These are phyloP conservation scores for Pangasius macronema DNA, from an alignment of 2,797 vertebrate species.

Conservation along the genomic window DNA sequence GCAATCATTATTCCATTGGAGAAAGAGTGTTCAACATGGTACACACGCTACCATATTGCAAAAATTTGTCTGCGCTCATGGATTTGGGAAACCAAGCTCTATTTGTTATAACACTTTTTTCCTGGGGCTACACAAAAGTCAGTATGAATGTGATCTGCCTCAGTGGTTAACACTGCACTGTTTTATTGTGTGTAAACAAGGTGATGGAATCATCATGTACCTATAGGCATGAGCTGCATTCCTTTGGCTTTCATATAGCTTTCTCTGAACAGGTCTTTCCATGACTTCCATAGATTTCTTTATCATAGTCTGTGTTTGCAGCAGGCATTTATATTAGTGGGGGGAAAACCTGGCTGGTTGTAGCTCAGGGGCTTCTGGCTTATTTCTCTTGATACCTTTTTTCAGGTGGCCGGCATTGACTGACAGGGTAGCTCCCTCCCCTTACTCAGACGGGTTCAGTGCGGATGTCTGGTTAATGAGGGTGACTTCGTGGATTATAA, in stretches of 20 bases:
- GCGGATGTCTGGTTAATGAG: slow-evolving; percentile 81
- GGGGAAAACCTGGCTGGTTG: not conserved
- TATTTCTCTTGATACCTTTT: slow-evolving; percentile 73
- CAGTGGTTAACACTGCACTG: not conserved
- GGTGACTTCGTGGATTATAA: slow-evolving; percentile 77
- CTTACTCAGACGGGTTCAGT: slow-evolving; percentile 76
- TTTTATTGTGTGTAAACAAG: not conserved
- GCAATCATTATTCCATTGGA: not conserved
- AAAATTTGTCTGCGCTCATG: not conserved
- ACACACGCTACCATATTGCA: not conserved
- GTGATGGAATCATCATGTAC: not conserved
- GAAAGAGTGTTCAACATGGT: not conserved
- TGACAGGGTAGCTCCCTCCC: slow-evolving; percentile 75
- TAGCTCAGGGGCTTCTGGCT: slow-evolving; percentile 58
- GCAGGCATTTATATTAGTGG: not conserved
- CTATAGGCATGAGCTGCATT: not conserved
- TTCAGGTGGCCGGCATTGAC: slow-evolving; percentile 77
- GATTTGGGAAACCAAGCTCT: not conserved
- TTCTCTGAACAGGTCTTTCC: not conserved
- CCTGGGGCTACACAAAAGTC: not conserved
- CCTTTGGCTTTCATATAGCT: not conserved
- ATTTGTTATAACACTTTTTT: not conserved
- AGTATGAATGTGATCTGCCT: not conserved
- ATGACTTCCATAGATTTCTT: not conserved
- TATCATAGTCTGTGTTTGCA: not conserved